Conservation (phyloP, 2,113 vertebrate species). For the Alexandromys fortis region DNA sequence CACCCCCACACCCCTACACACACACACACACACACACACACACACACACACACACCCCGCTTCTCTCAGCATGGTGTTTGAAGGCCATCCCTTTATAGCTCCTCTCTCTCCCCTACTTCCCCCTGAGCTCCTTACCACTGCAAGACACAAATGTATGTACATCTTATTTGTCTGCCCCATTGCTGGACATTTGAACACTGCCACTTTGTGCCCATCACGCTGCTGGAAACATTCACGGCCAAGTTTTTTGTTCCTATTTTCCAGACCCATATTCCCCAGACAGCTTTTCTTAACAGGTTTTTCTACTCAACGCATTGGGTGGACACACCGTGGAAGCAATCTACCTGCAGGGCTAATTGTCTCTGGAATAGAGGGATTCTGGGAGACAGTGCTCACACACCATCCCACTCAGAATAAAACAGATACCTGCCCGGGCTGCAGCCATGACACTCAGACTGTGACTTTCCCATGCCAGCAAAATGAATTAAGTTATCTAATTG, state of each 20-base stretch:
- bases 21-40: no score
- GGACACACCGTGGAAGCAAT: rapidly evolving
- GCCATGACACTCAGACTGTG: rapidly evolving
- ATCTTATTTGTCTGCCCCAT: background rate
- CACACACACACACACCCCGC: no score
- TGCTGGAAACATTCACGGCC: background rate
- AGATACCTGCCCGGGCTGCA: rapidly evolving
- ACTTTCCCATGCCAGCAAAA: background rate
- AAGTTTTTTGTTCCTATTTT: background rate
- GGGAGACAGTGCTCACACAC: background rate
- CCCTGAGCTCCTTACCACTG: no score
- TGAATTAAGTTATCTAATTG: background rate
- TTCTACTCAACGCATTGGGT: rapidly evolving
- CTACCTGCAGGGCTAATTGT: background rate
- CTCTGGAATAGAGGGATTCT: background rate
- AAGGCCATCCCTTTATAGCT: no score
- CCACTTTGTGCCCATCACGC: background rate
- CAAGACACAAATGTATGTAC: no score
- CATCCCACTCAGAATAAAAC: background rate
- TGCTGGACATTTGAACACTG: background rate
- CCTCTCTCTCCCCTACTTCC: background rate
- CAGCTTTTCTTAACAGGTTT: background rate
- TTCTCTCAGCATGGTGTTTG: background rate
- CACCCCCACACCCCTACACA: no score
- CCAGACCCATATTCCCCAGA: background rate